A percentile compares a stretch with the other conserved stretches of the same genome.
Conservation (phyloP, 2,797 vertebrate genomes). For the Rhynchotus rufescens region DNA sequence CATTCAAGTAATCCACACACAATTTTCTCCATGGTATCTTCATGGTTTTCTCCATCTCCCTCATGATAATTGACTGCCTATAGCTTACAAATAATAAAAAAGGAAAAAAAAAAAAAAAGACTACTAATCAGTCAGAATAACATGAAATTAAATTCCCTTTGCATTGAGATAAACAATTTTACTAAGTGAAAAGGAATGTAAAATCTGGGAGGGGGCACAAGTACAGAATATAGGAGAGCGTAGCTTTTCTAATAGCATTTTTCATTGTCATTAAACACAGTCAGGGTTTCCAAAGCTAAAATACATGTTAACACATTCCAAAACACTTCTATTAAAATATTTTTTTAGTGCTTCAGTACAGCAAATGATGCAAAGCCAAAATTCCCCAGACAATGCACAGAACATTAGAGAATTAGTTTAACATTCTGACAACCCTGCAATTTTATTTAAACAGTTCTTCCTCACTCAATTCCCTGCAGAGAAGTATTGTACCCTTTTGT, state of each 20-base stretch:
- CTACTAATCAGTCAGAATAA: background rate
- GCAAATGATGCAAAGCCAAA: conserved; percentile 73
- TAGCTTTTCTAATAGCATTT: conserved; percentile 30
- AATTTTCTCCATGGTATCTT: background rate
- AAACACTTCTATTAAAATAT: conserved; percentile 70
- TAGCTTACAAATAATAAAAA: background rate
- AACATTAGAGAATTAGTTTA: conserved; percentile 77
- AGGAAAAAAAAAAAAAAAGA: background rate
- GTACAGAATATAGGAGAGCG: background rate
- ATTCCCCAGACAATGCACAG: conserved; percentile 75
- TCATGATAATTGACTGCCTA: background rate
- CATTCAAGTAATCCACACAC: background rate
- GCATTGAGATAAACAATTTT: background rate
- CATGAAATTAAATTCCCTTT: background rate
- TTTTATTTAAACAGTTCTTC: conserved; percentile 84
- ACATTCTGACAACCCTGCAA: conserved; percentile 77
- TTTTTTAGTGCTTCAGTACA: conserved; percentile 65
- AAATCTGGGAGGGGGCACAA: background rate
- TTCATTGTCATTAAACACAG: conserved; percentile 44
- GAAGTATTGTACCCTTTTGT: conserved; percentile 83
- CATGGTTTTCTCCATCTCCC: background rate
- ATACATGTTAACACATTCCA: conserved; percentile 63
- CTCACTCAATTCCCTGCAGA: conserved; percentile 83
- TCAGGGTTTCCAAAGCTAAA: conserved; percentile 63
- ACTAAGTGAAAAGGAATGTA: background rate